phyloP scores from a whole-genome alignment of 2,888 invertebrate genomes.

The Trissonchulus latispiculum region DNA sequence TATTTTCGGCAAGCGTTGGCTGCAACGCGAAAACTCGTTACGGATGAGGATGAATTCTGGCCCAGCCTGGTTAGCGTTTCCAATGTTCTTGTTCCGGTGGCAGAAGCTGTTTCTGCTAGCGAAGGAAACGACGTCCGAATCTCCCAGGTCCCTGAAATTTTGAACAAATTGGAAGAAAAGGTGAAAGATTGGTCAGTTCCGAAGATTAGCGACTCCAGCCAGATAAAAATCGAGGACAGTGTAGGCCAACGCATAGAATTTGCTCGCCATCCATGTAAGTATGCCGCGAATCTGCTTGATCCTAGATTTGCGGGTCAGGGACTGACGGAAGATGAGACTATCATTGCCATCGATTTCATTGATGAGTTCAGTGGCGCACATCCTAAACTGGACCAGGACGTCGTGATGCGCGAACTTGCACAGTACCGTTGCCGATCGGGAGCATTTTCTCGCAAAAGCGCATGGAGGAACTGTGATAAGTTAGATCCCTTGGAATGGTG shows the following conservation, averaged over 20 bases:
- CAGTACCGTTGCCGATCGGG: background rate
- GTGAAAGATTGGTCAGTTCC: background rate
- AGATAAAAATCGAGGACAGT: too few species aligned
- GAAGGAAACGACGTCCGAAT: background rate
- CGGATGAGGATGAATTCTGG: background rate
- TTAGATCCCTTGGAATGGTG: constrained; percentile 1
- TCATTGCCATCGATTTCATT: background rate
- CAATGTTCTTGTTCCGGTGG: background rate
- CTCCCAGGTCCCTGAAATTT: background rate
- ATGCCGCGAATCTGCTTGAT: background rate
- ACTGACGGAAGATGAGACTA: background rate
- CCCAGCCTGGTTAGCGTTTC: background rate
- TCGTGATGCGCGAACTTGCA: background rate
- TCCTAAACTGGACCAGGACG: background rate
- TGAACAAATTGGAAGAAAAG: background rate
- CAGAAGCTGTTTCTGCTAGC: background rate
- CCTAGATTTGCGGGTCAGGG: background rate
- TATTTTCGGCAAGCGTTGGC: background rate
- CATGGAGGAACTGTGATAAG: background rate
- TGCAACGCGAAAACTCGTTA: background rate
- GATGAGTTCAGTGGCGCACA: background rate
- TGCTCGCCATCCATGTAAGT: background rate
- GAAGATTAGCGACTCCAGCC: background rate
- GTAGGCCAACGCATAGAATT: background rate
- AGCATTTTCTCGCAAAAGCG: background rate